These are phyloP conservation scores for Microtus montanus DNA, from an alignment of 2,113 vertebrate species.

Conservation along the genomic window DNA sequence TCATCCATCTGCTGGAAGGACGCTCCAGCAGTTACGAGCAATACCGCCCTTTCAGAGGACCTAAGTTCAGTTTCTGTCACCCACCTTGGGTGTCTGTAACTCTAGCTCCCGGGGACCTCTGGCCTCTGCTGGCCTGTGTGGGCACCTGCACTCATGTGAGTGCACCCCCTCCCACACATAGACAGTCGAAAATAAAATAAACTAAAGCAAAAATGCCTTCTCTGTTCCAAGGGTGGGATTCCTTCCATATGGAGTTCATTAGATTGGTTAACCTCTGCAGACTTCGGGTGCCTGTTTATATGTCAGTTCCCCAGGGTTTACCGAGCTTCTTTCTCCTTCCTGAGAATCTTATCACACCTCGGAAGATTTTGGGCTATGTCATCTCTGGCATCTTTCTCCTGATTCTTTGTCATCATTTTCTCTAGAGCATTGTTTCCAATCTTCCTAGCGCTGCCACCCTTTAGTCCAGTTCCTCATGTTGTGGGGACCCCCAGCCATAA, in stretches of 20 bases:
- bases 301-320: conserved; percentile 36
- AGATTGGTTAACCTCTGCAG: neutral
- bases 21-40: neutral
- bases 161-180: neutral
- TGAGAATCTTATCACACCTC: neutral
- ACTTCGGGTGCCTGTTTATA: neutral
- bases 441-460: neutral
- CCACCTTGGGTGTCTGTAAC: neutral
- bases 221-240: neutral
- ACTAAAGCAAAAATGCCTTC: neutral
- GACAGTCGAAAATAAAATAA: neutral
- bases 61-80: neutral
- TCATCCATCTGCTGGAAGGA: neutral
- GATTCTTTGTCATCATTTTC: neutral
- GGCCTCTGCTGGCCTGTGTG: neutral
- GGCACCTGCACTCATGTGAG: neutral
- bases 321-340: conserved; percentile 10
- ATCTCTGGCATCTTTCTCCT: neutral
- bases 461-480: neutral
- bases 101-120: neutral
- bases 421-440: neutral
- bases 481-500: neutral
- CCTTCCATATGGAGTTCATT: neutral
- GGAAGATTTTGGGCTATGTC: neutral
- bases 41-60: neutral